These are phyloP conservation scores for Drosophila longiperda DNA, from an alignment of 2,888 invertebrate genomes.

Conservation along the genomic window DNA sequence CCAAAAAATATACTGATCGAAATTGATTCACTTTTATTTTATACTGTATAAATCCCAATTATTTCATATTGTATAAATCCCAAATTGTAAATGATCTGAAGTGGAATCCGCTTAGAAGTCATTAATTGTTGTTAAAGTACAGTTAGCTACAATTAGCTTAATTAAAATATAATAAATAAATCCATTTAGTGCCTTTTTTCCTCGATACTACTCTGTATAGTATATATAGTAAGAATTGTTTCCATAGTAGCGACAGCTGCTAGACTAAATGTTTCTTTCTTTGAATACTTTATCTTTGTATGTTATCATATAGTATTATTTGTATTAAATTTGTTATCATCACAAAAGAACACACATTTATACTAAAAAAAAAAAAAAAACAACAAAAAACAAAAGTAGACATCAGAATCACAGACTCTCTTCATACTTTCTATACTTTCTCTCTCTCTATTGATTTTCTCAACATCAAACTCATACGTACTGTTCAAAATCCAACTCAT, in stretches of 20 bases:
- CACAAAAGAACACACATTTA: constrained; percentile 13
- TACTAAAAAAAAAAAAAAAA: background rate
- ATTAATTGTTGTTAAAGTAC: background rate
- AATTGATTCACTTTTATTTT: background rate
- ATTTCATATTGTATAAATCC: background rate
- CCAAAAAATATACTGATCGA: too few relatives aligned
- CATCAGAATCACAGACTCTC: constrained; percentile 28
- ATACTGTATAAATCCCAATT: background rate
- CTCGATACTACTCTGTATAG: background rate
- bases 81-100: background rate
- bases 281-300: constrained; percentile 6
- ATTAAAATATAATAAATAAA: background rate
- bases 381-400: background rate
- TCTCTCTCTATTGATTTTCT: constrained; percentile 49
- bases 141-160: constrained; percentile 23
- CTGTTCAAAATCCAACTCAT: constrained; percentile 30
- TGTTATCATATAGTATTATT: constrained; percentile 25
- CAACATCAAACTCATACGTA: constrained; percentile 47
- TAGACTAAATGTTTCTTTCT: background rate
- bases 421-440: constrained; percentile 53
- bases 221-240: background rate
- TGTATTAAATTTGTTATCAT: constrained; percentile 22
- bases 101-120: constrained; percentile 21
- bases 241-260: constrained; percentile 17
- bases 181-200: constrained; percentile 37